Conservation (phyloP, 2,797 vertebrate genomes). For the Chiloscyllium punctatum region DNA sequence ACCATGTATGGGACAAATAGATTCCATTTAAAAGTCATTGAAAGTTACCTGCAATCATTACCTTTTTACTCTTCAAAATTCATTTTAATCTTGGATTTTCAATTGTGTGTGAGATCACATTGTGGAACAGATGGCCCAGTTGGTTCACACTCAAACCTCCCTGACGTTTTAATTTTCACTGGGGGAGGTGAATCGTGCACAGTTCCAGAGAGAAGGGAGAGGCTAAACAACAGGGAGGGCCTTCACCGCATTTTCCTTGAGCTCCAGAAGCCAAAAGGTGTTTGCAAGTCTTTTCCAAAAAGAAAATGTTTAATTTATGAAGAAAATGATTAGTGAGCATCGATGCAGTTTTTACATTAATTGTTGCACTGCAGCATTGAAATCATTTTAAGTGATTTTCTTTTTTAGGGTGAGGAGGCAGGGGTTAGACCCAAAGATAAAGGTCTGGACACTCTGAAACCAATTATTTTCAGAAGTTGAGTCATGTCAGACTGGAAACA, state of each 20-base stretch:
- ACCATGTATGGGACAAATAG: background rate
- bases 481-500: too few relatives aligned
- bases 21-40: background rate
- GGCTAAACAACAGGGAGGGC: too few relatives aligned
- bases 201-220: background rate
- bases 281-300: background rate
- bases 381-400: background rate
- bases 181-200: background rate
- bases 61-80: background rate
- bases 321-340: background rate
- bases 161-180: background rate
- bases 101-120: background rate
- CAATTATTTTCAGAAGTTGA: too few relatives aligned
- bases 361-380: background rate
- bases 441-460: background rate
- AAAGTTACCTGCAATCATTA: conserved; percentile 5
- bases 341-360: background rate
- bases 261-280: background rate
- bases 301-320: background rate
- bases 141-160: background rate
- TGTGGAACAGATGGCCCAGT: background rate
- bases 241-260: background rate
- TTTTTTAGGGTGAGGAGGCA: too few relatives aligned
- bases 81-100: background rate
- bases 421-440: background rate